Conservation (phyloP, 2,113 vertebrate species). For the Macrotis lagotis region DNA sequence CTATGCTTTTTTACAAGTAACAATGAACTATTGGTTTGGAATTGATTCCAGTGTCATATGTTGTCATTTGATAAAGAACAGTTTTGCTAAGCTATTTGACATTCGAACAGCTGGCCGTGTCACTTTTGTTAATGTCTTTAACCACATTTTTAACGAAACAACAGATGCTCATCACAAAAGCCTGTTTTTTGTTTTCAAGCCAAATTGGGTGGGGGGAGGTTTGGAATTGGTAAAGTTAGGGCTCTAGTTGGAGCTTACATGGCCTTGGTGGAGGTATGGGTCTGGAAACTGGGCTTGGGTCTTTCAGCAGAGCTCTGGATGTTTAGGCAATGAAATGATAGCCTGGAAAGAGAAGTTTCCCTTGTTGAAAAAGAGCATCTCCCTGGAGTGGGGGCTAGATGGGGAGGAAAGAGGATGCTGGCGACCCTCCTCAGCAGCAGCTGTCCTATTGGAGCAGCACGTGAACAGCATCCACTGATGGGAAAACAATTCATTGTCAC, state of each 20-base stretch:
- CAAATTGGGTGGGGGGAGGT: conserved; percentile 60
- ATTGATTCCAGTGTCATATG: conserved; percentile 88
- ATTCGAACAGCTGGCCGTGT: conserved; percentile 89
- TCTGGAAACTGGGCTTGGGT: conserved; percentile 46
- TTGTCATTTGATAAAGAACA: conserved; percentile 87
- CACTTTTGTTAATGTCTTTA: conserved; percentile 90
- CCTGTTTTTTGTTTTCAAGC: conserved; percentile 88
- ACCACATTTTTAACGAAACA: conserved; percentile 89
- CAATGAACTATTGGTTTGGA: conserved; percentile 84
- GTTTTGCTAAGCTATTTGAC: conserved; percentile 87
- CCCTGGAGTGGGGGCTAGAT: not conserved
- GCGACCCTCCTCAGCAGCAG: not conserved
- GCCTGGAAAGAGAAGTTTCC: conserved; percentile 2
- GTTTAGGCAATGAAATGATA: not conserved
- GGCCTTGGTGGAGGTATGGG: conserved; percentile 57
- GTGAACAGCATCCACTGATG: not conserved
- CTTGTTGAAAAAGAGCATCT: not conserved
- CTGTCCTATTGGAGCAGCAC: conserved; percentile 1
- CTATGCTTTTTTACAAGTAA: conserved; percentile 73
- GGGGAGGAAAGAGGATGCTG: not conserved
- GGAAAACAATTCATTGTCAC: accelerated
- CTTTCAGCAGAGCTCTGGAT: conserved; percentile 45
- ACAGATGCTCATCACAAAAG: conserved; percentile 92
- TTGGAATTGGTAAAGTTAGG: conserved; percentile 76
- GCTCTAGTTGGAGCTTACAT: conserved; percentile 70